Percentiles rank a stretch among this genome's conserved stretches.
These are phyloP conservation scores for Microcebus lehilahytsara DNA, from an alignment of 2,113 vertebrate genomes.

Conservation along the genomic window DNA sequence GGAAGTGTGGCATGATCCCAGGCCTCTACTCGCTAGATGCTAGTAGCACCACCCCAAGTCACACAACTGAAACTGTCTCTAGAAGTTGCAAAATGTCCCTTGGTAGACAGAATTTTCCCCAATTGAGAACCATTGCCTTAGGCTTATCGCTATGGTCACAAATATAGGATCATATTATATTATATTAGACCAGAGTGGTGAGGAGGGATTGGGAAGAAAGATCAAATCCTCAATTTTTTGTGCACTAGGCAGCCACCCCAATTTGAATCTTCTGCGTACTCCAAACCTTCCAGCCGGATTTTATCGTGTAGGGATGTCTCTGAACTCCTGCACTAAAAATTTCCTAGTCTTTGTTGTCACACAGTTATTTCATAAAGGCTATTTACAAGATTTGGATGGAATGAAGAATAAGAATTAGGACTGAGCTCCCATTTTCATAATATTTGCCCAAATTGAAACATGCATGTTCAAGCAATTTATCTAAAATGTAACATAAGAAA, in stretches of 20 bases:
- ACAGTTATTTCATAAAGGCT: background rate
- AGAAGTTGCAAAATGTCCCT: background rate
- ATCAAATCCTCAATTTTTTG: background rate
- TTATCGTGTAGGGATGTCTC: background rate
- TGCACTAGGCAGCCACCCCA: background rate
- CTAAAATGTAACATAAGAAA: conserved; percentile 37
- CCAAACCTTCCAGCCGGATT: background rate
- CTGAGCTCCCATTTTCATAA: background rate
- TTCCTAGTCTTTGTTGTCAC: background rate
- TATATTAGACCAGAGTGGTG: background rate
- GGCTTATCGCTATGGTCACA: background rate
- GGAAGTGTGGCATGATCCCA: background rate
- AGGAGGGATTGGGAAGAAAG: background rate
- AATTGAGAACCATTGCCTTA: background rate
- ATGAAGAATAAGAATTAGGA: background rate
- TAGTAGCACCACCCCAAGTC: accelerated
- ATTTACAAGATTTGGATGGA: background rate
- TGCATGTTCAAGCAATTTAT: background rate
- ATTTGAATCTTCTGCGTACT: background rate
- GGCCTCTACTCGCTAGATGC: background rate
- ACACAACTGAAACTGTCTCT: background rate
- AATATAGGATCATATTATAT: background rate
- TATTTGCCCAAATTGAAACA: conserved; percentile 1
- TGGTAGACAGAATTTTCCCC: background rate
- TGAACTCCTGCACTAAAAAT: background rate